A percentile compares a stretch with the other conserved stretches of the same genome.
Evolutionary conservation across 92 coral and sea anemone species (phyloP).

Genomic region (Zoanthus sociatus): DNA sequence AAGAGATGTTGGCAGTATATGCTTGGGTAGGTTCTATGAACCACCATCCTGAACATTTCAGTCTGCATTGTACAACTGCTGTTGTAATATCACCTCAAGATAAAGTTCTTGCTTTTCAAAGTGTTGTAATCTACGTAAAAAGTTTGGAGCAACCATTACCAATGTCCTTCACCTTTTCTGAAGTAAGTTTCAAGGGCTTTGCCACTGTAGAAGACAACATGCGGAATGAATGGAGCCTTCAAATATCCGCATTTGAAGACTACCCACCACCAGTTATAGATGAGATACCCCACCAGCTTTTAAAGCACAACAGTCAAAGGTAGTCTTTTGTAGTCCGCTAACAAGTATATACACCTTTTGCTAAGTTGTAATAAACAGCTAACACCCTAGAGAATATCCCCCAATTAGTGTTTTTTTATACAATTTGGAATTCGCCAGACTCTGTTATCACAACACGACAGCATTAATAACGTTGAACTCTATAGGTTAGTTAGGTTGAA

Average conservation of each 20-base stretch:
- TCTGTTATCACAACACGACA: background rate
- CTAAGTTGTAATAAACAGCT: background rate
- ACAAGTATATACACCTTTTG: background rate
- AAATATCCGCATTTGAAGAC: background rate
- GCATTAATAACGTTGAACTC: too few relatives aligned
- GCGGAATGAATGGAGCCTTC: background rate
- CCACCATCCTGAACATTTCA: background rate
- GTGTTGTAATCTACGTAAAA: constrained; percentile 30
- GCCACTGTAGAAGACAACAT: constrained; percentile 21
- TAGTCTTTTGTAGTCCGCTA: background rate
- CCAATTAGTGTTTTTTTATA: background rate
- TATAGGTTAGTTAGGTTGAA: background rate
- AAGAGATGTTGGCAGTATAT: background rate
- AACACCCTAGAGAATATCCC: background rate
- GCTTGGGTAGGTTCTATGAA: constrained; percentile 7
- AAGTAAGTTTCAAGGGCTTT: constrained; percentile 46
- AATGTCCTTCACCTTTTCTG: constrained; percentile 27
- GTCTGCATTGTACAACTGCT: background rate
- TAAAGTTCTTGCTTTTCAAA: constrained; percentile 19
- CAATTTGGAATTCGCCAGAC: background rate
- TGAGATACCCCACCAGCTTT: constrained; percentile 17
- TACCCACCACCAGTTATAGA: background rate
- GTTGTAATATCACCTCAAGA: constrained; percentile 27
- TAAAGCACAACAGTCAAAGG: constrained; percentile 23
- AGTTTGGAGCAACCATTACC: constrained; percentile 12